Evolutionary conservation across 2,888 invertebrate genomes (phyloP).

Genomic region (Polydrusus cervinus): DNA sequence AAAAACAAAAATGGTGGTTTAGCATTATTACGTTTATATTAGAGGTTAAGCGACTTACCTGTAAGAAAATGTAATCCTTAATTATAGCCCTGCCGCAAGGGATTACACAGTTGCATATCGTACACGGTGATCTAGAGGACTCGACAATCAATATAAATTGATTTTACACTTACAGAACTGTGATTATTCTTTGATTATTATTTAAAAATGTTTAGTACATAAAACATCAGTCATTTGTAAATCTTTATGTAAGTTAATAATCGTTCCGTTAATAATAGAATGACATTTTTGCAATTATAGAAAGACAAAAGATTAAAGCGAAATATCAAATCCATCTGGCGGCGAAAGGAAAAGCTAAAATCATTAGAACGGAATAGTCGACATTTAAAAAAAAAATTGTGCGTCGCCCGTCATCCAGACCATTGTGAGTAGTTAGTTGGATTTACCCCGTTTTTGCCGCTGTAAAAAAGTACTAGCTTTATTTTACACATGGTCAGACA

Average conservation of each 20-base stretch:
- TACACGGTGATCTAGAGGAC: too few species aligned
- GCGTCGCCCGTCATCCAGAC: constrained; percentile 42
- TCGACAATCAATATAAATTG: too few species aligned
- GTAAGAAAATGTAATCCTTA: too few species aligned
- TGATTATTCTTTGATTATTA: too few species aligned
- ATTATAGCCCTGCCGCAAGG: too few species aligned
- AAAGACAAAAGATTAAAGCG: constrained; percentile 69
- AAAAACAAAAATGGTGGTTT: too few species aligned
- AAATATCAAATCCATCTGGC: constrained; percentile 69
- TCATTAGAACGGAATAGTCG: constrained; percentile 65
- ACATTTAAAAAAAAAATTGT: constrained; percentile 35
- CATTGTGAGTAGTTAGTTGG: constrained; percentile 52
- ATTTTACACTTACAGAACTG: too few species aligned
- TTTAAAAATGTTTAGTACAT: too few species aligned
- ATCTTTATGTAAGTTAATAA: not conserved
- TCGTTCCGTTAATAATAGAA: constrained; percentile 38
- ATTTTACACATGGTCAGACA: constrained; percentile 7
- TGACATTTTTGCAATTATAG: constrained; percentile 61
- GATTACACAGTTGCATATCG: too few species aligned
- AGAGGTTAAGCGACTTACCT: too few species aligned
- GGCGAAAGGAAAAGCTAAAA: constrained; percentile 67
- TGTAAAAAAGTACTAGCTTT: constrained; percentile 23
- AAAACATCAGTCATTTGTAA: too few species aligned
- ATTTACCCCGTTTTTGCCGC: constrained; percentile 42
- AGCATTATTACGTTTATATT: too few species aligned